A percentile compares a stretch with the other conserved stretches of the same genome.
Evolutionary conservation across 1,140 invertebrate genomes (phyloP).

Genomic region (Stegodyphus dumicola): DNA sequence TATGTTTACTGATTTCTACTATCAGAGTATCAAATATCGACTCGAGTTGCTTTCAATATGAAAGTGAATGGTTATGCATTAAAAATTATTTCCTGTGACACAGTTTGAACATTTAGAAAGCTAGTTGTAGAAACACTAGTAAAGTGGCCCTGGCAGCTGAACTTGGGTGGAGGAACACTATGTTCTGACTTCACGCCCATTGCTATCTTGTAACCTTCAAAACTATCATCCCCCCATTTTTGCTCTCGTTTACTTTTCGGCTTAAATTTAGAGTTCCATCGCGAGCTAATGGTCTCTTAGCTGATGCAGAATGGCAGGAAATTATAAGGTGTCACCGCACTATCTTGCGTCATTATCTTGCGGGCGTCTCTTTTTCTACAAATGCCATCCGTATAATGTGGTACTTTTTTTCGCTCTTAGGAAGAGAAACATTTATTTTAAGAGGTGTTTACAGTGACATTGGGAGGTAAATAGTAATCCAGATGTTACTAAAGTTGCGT

Average conservation of each 20-base stretch:
- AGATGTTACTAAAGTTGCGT: too few relatives aligned
- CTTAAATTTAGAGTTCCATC: not conserved
- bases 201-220: constrained; percentile 40
- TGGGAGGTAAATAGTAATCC: too few relatives aligned
- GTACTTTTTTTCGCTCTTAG: not conserved
- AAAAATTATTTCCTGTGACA: too few relatives aligned
- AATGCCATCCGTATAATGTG: constrained; percentile 2
- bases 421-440: constrained; percentile 31
- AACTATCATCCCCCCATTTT: constrained; percentile 1
- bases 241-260: constrained; percentile 31
- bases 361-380: constrained; percentile 13
- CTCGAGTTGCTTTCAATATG: too few relatives aligned
- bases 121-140: not conserved
- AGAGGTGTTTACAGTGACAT: not conserved
- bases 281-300: constrained; percentile 27
- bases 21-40: too few relatives aligned
- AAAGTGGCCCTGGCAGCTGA: constrained; percentile 4
- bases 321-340: constrained; percentile 56
- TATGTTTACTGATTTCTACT: too few relatives aligned
- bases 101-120: too few relatives aligned
- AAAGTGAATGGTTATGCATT: too few relatives aligned
- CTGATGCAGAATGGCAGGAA: constrained; percentile 42
- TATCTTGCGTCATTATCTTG: constrained; percentile 25
- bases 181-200: constrained; percentile 42
- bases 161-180: constrained; percentile 30